Evolutionary conservation across 2,113 vertebrate genomes (phyloP).

Genomic region (Siniperca knerii): DNA sequence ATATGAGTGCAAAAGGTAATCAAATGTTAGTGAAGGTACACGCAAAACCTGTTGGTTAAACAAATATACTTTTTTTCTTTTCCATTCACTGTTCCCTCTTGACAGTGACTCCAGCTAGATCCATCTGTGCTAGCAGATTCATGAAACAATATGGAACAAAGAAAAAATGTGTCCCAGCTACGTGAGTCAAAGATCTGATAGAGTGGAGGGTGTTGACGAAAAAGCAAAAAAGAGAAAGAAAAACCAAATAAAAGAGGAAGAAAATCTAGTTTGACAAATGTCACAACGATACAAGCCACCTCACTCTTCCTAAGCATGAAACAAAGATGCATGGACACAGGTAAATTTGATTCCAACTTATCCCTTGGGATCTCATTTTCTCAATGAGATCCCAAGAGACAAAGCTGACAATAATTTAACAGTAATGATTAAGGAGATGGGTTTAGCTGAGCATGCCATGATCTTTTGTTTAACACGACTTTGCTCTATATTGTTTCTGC

Average conservation of each 20-base stretch:
- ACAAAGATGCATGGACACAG: neutral
- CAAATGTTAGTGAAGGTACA: constrained; percentile 42
- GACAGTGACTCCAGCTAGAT: constrained; percentile 26
- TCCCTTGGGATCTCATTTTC: neutral
- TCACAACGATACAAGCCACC: neutral
- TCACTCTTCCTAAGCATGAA: neutral
- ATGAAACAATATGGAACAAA: constrained; percentile 57
- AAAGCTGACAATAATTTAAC: neutral
- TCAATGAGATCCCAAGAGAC: neutral
- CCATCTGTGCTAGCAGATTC: constrained; percentile 59
- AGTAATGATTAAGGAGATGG: neutral
- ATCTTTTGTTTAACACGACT: neutral
- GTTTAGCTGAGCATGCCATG: neutral
- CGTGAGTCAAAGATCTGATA: constrained; percentile 22
- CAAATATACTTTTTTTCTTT: constrained; percentile 8
- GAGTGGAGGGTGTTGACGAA: neutral
- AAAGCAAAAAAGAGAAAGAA: neutral
- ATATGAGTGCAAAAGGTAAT: constrained; percentile 46
- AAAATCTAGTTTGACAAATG: constrained; percentile 5
- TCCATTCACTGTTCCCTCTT: constrained; percentile 22
- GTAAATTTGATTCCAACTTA: neutral
- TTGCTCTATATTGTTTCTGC: neutral
- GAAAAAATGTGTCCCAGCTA: constrained; percentile 37
- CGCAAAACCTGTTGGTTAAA: constrained; percentile 42
- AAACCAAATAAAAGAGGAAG: neutral